Evolutionary conservation across 53 echinoderm and acorn worm species (phyloP).

Genomic region (Zoroaster sp.): DNA sequence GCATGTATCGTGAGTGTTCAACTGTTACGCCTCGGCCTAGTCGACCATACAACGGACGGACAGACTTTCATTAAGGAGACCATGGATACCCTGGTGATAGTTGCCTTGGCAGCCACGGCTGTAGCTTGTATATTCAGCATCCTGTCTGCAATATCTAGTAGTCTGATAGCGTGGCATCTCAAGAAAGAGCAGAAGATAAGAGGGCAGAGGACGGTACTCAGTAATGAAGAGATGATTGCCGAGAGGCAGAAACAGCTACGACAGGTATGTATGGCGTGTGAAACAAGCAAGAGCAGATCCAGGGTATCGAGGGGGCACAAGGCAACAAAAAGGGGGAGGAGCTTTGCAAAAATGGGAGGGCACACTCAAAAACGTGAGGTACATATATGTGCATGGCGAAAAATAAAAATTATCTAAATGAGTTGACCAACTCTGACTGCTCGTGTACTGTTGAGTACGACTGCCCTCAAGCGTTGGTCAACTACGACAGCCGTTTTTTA

Average conservation of each 20-base stretch:
- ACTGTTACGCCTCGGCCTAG: constrained; percentile 85
- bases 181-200: constrained; percentile 59
- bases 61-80: constrained; percentile 90
- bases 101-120: constrained; percentile 79
- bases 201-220: constrained; percentile 54
- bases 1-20: constrained; percentile 85
- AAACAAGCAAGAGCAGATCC: no score
- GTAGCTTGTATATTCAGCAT: constrained; percentile 75
- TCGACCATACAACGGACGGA: constrained; percentile 91
- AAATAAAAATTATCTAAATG: neutral
- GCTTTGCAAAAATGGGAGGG: no score
- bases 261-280: constrained; percentile 63
- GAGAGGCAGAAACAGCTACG: constrained; percentile 90
- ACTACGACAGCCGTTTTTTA: no score
- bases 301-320: no score
- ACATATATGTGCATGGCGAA: neutral
- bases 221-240: constrained; percentile 85
- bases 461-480: no score
- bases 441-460: neutral
- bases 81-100: constrained; percentile 70
- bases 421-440: neutral
- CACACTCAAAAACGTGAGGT: no score
- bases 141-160: constrained; percentile 65
- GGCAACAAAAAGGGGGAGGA: no score
- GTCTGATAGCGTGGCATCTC: constrained; percentile 82